phyloP scores from a whole-genome alignment of 1,140 invertebrate species.

The Drosophila trapezifrons region DNA sequence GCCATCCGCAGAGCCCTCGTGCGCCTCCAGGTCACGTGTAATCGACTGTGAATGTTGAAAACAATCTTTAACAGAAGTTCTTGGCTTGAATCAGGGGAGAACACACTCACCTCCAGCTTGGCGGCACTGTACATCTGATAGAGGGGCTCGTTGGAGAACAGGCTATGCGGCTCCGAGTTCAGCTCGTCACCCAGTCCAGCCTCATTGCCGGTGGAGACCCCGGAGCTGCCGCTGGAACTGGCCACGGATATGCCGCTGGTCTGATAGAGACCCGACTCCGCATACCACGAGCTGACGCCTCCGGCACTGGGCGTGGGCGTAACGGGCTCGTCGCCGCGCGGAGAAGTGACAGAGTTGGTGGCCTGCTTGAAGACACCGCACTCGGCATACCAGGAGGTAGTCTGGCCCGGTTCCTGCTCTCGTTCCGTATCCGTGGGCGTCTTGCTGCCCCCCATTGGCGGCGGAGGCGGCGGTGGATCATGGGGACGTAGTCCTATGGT shows the following conservation, averaged over 20 bases:
- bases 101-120: conserved; percentile 87
- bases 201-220: conserved; percentile 83
- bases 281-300: conserved; percentile 86
- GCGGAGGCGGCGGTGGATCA: conserved; percentile 82
- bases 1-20: conserved; percentile 89
- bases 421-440: conserved; percentile 15
- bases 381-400: conserved; percentile 85
- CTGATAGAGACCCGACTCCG: conserved; percentile 87
- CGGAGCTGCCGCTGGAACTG: conserved; percentile 83
- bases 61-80: background rate
- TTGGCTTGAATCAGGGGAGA: background rate
- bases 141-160: conserved; percentile 91
- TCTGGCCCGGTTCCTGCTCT: conserved; percentile 19
- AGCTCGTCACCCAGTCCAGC: conserved; percentile 75
- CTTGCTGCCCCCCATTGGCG: conserved; percentile 21
- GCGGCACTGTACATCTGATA: conserved; percentile 95
- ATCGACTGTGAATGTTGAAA: conserved; percentile 84
- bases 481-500: conserved; percentile 74
- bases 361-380: conserved; percentile 85
- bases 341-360: conserved; percentile 6
- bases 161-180: conserved; percentile 80
- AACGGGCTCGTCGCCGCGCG: conserved; percentile 37
- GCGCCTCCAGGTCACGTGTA: conserved; percentile 85
- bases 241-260: conserved; percentile 85
- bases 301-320: conserved; percentile 63